Evolutionary conservation across 2,888 invertebrate species (phyloP).

Genomic region (Spisula subtruncata): DNA sequence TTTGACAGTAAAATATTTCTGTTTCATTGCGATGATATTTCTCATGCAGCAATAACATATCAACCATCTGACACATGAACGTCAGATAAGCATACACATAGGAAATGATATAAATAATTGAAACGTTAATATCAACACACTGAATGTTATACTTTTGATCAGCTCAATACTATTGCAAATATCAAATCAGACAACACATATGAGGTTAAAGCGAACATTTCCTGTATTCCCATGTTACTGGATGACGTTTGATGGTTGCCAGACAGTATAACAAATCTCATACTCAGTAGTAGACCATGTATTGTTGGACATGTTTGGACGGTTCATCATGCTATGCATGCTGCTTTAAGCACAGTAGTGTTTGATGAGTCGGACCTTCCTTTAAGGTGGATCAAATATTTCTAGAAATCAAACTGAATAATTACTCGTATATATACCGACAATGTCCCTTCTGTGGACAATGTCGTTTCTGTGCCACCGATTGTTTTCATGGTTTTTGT

Average conservation of each 20-base stretch:
- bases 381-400: too few species aligned
- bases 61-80: background rate
- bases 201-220: background rate
- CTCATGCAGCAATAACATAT: background rate
- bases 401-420: too few species aligned
- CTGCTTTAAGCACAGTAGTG: background rate
- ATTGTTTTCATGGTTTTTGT: too few species aligned
- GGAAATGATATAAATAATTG: background rate
- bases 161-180: background rate
- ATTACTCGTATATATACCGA: too few species aligned
- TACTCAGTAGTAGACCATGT: background rate
- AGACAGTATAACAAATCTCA: background rate
- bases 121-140: background rate
- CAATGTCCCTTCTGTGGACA: too few species aligned
- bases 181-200: background rate
- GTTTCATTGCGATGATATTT: constrained; percentile 5
- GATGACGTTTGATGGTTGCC: background rate
- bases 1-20: background rate
- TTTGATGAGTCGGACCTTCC: background rate
- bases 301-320: background rate
- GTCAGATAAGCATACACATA: background rate
- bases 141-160: background rate
- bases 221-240: background rate
- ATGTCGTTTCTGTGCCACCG: too few species aligned
- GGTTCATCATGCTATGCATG: background rate